Evolutionary conservation across 2,113 vertebrate species (phyloP), one percentile per base, ranked within the genome.

Genomic region (Laticauda laticaudata): DNA sequence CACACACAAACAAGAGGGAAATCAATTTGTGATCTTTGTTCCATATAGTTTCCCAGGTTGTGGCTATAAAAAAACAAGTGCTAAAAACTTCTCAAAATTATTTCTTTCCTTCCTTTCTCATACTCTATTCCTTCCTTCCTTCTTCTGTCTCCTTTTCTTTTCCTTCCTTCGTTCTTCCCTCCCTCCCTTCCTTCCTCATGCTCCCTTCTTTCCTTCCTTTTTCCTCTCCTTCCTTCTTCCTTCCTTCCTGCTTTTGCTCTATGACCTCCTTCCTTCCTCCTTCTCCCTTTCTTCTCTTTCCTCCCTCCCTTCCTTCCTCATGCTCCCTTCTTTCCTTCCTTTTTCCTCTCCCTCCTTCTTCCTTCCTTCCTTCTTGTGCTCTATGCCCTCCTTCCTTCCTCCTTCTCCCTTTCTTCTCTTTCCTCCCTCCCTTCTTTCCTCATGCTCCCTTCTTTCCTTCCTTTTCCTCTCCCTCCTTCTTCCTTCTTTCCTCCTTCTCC

Each of bases 21-120:
- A 93, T 26, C 5, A 87, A 95, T 53, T 54, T 56, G 53, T 54
- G 21, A 20, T 39, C 87, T 93, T 88, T 95, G 86, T 93, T 94
- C 91, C 56, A 0, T 75, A 29, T 43, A 34, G 57, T 53, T 92
- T 88, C 89, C 55, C 57, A 12, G 34, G 21, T 93, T 93, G 69
- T 64, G 91, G 0, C 15, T 61, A 8, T 0, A 23, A 91, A 94
- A 0, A 0, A 92, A 89, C 26, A 24, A 43, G 0, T 0, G 34
- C 88, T 86, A 88, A 96, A 29, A 95, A 93, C 86, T 51, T 54
- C 39, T 18, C 39, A 87, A 95, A 92, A 26, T 57, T 57, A 6
- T 5, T 57, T 23, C 20, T 5, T 56, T 56, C 21, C 20, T 57
- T 57, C 21, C 56, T 57, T 53, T 48, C 48, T 5, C 14, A 39